These are phyloP conservation scores for Astyanax mexicanus DNA, from an alignment of 2,797 vertebrate genomes.

Conservation along the genomic window DNA sequence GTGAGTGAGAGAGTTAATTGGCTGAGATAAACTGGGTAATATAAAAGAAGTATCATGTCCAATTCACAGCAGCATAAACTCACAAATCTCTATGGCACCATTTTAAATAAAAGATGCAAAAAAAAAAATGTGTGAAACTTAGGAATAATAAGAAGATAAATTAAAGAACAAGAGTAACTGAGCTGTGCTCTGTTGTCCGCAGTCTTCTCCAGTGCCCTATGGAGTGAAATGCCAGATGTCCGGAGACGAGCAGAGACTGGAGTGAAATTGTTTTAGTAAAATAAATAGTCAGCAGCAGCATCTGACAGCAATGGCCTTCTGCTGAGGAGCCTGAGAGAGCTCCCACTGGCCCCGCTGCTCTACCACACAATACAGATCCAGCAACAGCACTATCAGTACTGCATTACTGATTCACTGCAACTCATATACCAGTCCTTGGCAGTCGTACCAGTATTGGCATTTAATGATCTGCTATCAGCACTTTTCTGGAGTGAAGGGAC, in stretches of 20 bases:
- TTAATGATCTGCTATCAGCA: slow-evolving; percentile 1
- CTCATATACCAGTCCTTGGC: background rate
- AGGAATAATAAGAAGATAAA: background rate
- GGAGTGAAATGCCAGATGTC: slow-evolving; percentile 32
- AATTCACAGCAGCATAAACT: background rate
- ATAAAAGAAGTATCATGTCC: background rate
- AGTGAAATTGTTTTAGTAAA: slow-evolving; percentile 17
- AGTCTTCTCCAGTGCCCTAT: background rate
- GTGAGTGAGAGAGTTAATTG: too few relatives aligned
- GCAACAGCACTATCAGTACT: background rate
- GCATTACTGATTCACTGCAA: background rate
- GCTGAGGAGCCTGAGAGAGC: background rate
- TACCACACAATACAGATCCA: background rate
- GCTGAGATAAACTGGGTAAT: too few relatives aligned
- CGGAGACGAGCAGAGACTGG: background rate
- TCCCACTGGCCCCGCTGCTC: background rate
- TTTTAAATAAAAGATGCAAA: background rate
- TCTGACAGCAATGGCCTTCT: slow-evolving; percentile 11
- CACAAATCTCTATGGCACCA: background rate
- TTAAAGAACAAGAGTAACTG: background rate
- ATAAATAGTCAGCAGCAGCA: slow-evolving; percentile 15
- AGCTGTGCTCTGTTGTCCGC: background rate
- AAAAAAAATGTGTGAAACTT: background rate
- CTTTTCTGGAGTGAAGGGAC: background rate
- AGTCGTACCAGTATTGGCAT: background rate